Evolutionary conservation across 2,797 vertebrate genomes (phyloP).

Genomic region (Coluber constrictor): DNA sequence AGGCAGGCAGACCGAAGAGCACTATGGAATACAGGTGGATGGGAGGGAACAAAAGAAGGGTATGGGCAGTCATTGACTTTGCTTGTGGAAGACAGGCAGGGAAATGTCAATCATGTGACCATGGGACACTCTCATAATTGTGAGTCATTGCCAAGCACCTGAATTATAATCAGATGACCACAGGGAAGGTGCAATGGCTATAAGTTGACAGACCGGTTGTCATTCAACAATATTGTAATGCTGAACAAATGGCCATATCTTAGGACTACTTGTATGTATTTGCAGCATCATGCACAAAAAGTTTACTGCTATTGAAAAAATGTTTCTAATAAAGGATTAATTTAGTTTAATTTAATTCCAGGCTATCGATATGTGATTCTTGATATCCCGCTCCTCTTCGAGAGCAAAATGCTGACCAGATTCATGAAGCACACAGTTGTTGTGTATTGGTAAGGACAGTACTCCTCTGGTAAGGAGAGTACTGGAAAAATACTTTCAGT

Average conservation of each 20-base stretch:
- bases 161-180: not conserved
- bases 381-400: conserved; percentile 94
- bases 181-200: not conserved
- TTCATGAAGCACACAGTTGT: conserved; percentile 91
- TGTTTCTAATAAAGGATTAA: not conserved
- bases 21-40: not conserved
- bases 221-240: not conserved
- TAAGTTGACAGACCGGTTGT: not conserved
- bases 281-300: not conserved
- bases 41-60: not conserved
- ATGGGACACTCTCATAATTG: not conserved
- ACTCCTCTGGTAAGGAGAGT: conserved; percentile 77
- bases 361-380: conserved; percentile 93
- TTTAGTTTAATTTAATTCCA: conserved; percentile 46
- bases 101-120: not conserved
- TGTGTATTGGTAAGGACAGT: conserved; percentile 89
- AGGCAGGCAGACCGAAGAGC: not conserved
- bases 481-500: not conserved
- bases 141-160: not conserved
- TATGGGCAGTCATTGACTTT: not conserved
- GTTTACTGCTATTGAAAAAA: not conserved
- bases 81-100: not conserved
- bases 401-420: conserved; percentile 81
- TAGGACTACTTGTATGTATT: not conserved
- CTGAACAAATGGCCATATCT: not conserved